Evolutionary conservation across 2,888 invertebrate species (phyloP).

Genomic region (Brenthis daphne): DNA sequence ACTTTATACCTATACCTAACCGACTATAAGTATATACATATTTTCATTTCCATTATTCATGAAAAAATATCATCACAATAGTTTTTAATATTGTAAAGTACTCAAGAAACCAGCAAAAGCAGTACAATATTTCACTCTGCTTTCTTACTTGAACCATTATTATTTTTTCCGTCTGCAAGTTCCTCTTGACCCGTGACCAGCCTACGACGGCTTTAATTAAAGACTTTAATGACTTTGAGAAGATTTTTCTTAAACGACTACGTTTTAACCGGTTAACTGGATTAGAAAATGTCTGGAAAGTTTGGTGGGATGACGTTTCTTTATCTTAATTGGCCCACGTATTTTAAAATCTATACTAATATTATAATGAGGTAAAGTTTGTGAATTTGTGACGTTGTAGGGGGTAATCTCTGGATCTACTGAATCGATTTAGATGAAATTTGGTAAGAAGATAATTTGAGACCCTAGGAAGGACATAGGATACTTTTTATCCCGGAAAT

Average conservation of each 20-base stretch:
- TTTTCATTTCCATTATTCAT: too few relatives aligned
- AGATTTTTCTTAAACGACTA: slow-evolving; percentile 59
- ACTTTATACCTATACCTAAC: too few relatives aligned
- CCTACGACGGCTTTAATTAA: slow-evolving; percentile 65
- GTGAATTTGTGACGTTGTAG: too few relatives aligned
- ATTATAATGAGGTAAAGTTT: too few relatives aligned
- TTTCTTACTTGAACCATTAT: slow-evolving; percentile 45
- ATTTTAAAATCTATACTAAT: neutral
- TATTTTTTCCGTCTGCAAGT: slow-evolving; percentile 49
- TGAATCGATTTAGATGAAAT: too few relatives aligned
- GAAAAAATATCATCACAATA: neutral
- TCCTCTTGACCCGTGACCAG: slow-evolving; percentile 50
- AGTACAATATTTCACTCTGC: slow-evolving; percentile 23
- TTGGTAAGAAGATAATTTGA: too few relatives aligned
- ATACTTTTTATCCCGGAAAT: too few relatives aligned
- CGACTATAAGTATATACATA: too few relatives aligned
- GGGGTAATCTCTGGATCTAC: too few relatives aligned
- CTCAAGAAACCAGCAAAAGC: neutral
- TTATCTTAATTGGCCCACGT: slow-evolving; percentile 25
- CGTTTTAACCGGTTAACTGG: slow-evolving; percentile 53
- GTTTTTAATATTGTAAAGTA: slow-evolving; percentile 2
- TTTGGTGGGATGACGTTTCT: slow-evolving; percentile 47
- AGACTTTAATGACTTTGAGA: slow-evolving; percentile 69
- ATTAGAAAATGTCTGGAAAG: slow-evolving; percentile 69
- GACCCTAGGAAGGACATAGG: too few relatives aligned